Conservation (phyloP, 2,888 invertebrate genomes). For the Caenorhabditis doughertyi region DNA sequence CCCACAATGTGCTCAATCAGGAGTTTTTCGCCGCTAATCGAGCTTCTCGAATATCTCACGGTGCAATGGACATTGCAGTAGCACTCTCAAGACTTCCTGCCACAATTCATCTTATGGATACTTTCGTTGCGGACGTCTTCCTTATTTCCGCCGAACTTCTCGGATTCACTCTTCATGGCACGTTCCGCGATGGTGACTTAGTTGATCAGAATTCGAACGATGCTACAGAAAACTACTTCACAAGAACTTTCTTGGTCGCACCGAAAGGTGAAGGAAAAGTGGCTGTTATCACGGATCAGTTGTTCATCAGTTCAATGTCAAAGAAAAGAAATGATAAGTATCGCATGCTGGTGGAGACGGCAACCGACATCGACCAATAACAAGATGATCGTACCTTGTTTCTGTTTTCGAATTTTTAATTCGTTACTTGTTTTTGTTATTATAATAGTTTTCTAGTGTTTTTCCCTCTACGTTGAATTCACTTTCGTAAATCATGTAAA, state of each 20-base stretch:
- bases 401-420: conserved; percentile 3
- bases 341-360: conserved; percentile 58
- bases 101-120: conserved; percentile 91
- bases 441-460: neutral
- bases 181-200: conserved; percentile 88
- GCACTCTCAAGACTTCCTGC: conserved; percentile 90
- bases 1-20: conserved; percentile 85
- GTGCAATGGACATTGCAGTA: conserved; percentile 88
- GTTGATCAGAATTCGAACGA: conserved; percentile 66
- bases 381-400: neutral
- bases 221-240: conserved; percentile 82
- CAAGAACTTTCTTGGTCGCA: conserved; percentile 83
- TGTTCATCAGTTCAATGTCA: conserved; percentile 85
- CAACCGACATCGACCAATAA: conserved; percentile 24
- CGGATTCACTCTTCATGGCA: conserved; percentile 90
- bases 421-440: conserved; percentile 2
- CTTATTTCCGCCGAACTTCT: conserved; percentile 85
- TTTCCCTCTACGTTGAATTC: neutral
- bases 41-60: conserved; percentile 62
- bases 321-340: conserved; percentile 71
- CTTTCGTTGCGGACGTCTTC: conserved; percentile 92
- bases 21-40: conserved; percentile 82
- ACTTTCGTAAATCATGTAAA: conserved; percentile 5
- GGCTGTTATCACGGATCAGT: conserved; percentile 83
- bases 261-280: conserved; percentile 83